Base-by-base conservation (phyloP, 2,113 vertebrate genomes). In the Motacilla alba region DNA sequence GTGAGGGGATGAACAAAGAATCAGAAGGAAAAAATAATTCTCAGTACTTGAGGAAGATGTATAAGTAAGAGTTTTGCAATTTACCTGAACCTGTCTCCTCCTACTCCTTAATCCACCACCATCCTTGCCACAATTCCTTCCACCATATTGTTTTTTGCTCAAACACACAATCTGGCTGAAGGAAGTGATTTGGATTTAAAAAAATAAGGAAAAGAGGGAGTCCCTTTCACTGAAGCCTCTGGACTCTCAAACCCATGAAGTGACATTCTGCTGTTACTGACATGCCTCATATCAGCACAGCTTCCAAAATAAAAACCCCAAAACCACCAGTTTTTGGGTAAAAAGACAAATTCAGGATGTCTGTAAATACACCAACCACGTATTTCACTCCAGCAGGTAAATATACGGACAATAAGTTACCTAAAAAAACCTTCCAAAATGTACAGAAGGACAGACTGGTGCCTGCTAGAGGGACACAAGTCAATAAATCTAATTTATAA, bases 351-450 rank as follows among this genome's bases (percentile, higher is more conserved):
- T 37, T 31, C 9, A 77, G 22, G 72, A 56, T 69, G 27, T 1
- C 31, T 67, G 39, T 50, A 83, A 74, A 74, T 30, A 66, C 13
- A 39, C 15, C 53, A 52, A 49, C 2, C 10, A 50, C 0, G 0
- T 16, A 43, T 14, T 66, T 83, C 30, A 56, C 21, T 18, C 0
- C 3, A 89, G n/a, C 17, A 80, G n/a, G 72, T 62, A 69, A 80
- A 74, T 28, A 37, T 1, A 55, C 18, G 82, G 52, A 55, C 17
- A 46, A 5, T 5, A 39, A 37, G 3, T 18, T 60, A 43, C 13
- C 15, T n/a, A 63, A 67, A 67, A 70, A 37, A 92, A 14, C 5
- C 27, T 79, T 64, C 44, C 53, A 39, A 30, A 41, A 53, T 1
- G 4, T 35, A 43, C 59, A 72, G 28, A 50, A 87, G 11, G 8